Base-by-base conservation (phyloP, 2,888 invertebrate genomes). In the Bhutanitis thaidina region DNA sequence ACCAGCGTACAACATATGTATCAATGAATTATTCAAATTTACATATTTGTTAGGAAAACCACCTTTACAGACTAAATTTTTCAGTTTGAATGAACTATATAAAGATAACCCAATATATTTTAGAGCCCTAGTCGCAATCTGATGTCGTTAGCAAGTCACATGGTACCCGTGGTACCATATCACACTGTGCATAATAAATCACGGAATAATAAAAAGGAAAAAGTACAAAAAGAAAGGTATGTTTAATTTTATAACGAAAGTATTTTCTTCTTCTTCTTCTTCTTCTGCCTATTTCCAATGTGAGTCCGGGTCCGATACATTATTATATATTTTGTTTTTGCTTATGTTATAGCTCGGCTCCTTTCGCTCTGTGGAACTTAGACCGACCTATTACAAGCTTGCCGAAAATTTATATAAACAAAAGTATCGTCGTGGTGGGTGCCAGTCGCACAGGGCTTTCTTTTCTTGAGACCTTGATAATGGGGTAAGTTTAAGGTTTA, bases 381-480 rank as follows among this genome's bases (percentile, higher is more conserved):
- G 92, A 91, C 37, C 74, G 90, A 1, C 85, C 90, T 0, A 61
- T 91, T 40, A 81, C 91, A 1, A 87, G 88, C 59, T 57, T 90
- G 12, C 81, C 88, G 0, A 90, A 90, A 61, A 71, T 85, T 0
- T 84, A 85, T 34, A 80, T 93, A 7, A 93, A 93, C 56, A 82
- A 79, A 10, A 90, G 90, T 61, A 91, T 94, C 35, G 91, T 94
- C 0, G 90, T 94, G 0, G 90, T 94, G 0, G 93, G 94, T 0
- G 91, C 92, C 0, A 93, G 94, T 49, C 87, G 91, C 14, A 92
- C 92, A 0, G 92, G 92, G 0, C 71, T 93, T 0, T 81, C 93
- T 0, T 93, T 94, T 60, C 61, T 93, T 16, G 93, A 93, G 63
- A 74, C 88, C 12, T 70, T 94, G 12, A 71, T 92, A 13, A 85